Evolutionary conservation across 2,888 invertebrate species (phyloP).

Genomic region (Craniophora ligustri): DNA sequence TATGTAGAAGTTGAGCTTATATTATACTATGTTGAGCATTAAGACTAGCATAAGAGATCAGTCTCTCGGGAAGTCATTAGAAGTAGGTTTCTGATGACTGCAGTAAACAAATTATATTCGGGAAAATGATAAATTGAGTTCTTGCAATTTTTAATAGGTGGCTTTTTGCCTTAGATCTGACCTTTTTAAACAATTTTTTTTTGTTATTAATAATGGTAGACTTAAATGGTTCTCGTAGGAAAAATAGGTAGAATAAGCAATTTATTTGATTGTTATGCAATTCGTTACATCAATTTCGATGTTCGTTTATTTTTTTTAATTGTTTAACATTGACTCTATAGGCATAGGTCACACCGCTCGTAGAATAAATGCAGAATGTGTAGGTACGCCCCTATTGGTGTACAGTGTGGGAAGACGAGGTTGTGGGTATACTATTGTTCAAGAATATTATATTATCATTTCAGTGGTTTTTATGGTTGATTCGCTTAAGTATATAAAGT

Average conservation of each 20-base stretch:
- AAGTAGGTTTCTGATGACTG: too few species aligned
- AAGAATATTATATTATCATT: constrained; percentile 38
- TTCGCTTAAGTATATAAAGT: too few species aligned
- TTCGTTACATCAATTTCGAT: constrained; percentile 48
- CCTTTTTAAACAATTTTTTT: not conserved
- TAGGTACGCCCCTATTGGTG: constrained; percentile 38
- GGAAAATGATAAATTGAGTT: too few species aligned
- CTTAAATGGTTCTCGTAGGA: constrained; percentile 23
- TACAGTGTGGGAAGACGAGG: constrained; percentile 20
- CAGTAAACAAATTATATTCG: too few species aligned
- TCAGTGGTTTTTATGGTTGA: constrained; percentile 12
- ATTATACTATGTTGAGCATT: too few species aligned
- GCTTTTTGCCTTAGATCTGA: not conserved
- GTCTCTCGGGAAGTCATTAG: too few species aligned
- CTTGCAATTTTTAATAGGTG: too few species aligned
- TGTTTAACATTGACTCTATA: constrained; percentile 52
- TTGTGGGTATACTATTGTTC: constrained; percentile 49
- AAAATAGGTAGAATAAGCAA: constrained; percentile 28
- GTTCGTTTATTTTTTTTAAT: constrained; percentile 43
- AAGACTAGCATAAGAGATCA: too few species aligned
- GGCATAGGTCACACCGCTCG: constrained; percentile 30
- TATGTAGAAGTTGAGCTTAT: too few species aligned
- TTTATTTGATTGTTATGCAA: constrained; percentile 42
- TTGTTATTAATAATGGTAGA: constrained; percentile 7
- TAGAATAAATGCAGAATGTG: constrained; percentile 13